A percentile compares a stretch with the other conserved stretches of the same genome.
Conservation (phyloP, 2,888 invertebrate genomes). For the Perdita meconis region DNA sequence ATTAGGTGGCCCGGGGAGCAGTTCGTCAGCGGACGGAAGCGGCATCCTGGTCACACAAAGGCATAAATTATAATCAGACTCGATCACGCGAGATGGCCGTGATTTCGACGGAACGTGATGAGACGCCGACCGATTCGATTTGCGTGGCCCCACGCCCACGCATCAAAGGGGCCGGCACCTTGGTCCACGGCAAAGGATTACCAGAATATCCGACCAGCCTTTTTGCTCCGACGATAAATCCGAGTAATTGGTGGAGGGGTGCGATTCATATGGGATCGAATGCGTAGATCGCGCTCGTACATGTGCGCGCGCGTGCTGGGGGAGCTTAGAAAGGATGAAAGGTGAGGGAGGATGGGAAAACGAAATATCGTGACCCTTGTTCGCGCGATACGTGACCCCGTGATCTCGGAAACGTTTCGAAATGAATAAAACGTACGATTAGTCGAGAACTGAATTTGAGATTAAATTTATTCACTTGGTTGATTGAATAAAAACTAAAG, state of each 20-base stretch:
- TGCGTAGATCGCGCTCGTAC: conserved; percentile 52
- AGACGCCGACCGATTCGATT: conserved; percentile 82
- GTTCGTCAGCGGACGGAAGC: conserved; percentile 35
- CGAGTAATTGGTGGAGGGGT: conserved; percentile 49
- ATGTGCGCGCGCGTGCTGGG: conserved; percentile 8
- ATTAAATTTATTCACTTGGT: background rate
- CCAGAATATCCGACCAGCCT: conserved; percentile 61
- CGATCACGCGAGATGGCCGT: conserved; percentile 53
- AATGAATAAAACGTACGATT: conserved; percentile 4
- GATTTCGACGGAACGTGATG: conserved; percentile 80
- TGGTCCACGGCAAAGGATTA: conserved; percentile 75
- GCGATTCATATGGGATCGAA: conserved; percentile 56
- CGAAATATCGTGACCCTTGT: conserved; percentile 36
- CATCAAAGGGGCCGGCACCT: conserved; percentile 79
- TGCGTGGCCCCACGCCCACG: conserved; percentile 80
- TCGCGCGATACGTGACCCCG: conserved; percentile 26
- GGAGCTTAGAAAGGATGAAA: conserved; percentile 39
- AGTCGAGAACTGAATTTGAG: conserved; percentile 9
- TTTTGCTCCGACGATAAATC: conserved; percentile 73
- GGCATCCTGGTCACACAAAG: conserved; percentile 23
- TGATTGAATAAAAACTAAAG: no score
- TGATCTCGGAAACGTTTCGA: background rate
- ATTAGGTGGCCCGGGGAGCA: background rate
- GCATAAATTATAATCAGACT: conserved; percentile 82
- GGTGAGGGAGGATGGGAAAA: conserved; percentile 18